Conservation (phyloP, 1,140 invertebrate genomes). For the Drosophila mayri region DNA sequence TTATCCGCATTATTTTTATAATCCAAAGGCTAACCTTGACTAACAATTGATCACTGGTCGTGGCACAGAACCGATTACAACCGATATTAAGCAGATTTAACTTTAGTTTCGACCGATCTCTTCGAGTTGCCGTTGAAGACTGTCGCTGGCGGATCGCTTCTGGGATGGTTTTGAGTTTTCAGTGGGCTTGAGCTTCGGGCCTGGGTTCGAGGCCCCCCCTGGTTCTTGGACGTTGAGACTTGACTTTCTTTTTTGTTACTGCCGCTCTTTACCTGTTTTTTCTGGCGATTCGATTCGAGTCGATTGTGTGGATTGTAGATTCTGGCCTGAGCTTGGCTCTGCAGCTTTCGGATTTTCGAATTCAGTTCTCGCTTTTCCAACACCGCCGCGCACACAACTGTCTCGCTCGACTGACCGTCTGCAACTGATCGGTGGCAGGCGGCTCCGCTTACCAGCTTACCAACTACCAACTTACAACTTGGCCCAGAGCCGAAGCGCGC, state of each 20-base stretch:
- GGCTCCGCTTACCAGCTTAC: conserved; percentile 79
- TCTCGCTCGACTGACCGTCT: conserved; percentile 84
- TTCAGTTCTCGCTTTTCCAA: conserved; percentile 63
- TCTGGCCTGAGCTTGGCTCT: conserved; percentile 42
- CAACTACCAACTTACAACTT: conserved; percentile 34
- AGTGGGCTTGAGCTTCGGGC: conserved; percentile 13
- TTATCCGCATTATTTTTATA: conserved; percentile 3
- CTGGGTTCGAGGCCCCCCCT: conserved; percentile 35
- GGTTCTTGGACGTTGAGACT: conserved; percentile 59
- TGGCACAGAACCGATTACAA: conserved; percentile 44
- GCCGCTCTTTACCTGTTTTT: conserved; percentile 57
- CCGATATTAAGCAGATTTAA: conserved; percentile 45
- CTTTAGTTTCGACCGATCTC: conserved; percentile 63
- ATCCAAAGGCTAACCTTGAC: conserved; percentile 58
- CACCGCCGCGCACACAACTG: conserved; percentile 84
- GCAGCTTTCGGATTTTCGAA: conserved; percentile 35
- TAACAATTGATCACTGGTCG: conserved; percentile 27
- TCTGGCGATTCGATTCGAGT: conserved; percentile 38
- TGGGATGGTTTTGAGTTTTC: conserved; percentile 73
- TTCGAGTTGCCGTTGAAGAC: conserved; percentile 75
- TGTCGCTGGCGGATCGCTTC: conserved; percentile 74
- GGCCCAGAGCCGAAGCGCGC: conserved; percentile 31
- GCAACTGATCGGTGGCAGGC: conserved; percentile 78
- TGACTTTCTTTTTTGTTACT: conserved; percentile 57
- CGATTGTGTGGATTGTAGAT: conserved; percentile 37